phyloP scores from a whole-genome alignment of 2,113 vertebrate genomes.

The Pongo pygmaeus region DNA sequence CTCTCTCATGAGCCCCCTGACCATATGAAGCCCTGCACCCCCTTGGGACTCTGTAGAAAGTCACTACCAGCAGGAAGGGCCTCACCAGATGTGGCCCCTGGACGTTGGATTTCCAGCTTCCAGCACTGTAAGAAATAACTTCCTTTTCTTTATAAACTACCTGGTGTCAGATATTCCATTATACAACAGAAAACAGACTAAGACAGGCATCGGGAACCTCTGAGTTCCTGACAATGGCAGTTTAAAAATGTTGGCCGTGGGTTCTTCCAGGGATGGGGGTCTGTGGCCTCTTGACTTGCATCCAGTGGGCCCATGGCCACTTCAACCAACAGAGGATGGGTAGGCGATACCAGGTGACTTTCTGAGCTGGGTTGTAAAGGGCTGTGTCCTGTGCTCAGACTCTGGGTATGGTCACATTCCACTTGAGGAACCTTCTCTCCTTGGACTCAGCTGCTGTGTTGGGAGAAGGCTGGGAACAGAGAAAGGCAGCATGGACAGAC shows the following conservation, averaged over 20 bases:
- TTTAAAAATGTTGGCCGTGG: fast-evolving
- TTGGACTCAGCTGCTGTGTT: background rate
- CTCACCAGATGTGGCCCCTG: background rate
- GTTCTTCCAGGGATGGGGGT: background rate
- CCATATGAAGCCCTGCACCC: background rate
- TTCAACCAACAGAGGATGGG: too few relatives aligned
- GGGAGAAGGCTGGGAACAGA: background rate
- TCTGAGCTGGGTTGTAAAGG: background rate
- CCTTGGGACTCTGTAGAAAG: background rate
- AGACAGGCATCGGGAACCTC: background rate
- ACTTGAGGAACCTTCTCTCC: background rate
- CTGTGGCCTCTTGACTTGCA: background rate
- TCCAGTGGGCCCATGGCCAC: background rate
- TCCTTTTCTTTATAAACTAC: background rate
- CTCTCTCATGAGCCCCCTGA: background rate
- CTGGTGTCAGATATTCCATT: background rate
- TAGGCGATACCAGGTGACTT: background rate
- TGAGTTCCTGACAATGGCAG: background rate
- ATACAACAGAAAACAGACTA: background rate
- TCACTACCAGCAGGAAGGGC: background rate
- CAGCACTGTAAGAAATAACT: background rate
- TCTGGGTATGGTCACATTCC: fast-evolving
- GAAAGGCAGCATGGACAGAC: fast-evolving
- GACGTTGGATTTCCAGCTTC: background rate
- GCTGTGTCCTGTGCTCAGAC: background rate